Percentiles rank a stretch among this genome's conserved stretches.
Conservation (phyloP, 2,888 invertebrate species). For the Drosophila meridiana region DNA sequence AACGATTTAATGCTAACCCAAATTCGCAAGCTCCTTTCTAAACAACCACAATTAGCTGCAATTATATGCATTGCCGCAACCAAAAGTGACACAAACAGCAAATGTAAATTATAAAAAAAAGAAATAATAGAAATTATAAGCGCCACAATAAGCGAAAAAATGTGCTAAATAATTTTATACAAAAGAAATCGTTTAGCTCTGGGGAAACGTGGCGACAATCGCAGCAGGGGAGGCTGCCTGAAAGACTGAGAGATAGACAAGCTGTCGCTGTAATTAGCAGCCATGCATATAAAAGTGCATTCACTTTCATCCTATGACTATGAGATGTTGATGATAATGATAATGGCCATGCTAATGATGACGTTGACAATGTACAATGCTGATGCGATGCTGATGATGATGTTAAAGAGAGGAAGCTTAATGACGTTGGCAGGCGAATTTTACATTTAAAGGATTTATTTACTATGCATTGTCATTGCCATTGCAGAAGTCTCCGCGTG, state of each 20-base stretch:
- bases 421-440: constrained; percentile 75
- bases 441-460: constrained; percentile 76
- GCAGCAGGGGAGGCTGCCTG: constrained; percentile 15
- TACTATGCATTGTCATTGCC: constrained; percentile 59
- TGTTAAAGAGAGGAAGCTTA: constrained; percentile 33
- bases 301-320: constrained; percentile 70
- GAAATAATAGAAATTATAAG: constrained; percentile 34
- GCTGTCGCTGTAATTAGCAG: constrained; percentile 76
- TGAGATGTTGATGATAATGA: constrained; percentile 52
- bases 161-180: constrained; percentile 60
- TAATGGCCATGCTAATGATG: constrained; percentile 20
- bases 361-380: constrained; percentile 19
- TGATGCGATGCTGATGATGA: constrained; percentile 2
- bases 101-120: constrained; percentile 26
- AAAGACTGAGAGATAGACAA: constrained; percentile 60
- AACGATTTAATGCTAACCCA: neutral
- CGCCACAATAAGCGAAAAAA: constrained; percentile 63
- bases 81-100: constrained; percentile 22
- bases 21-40: neutral
- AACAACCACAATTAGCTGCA: constrained; percentile 20
- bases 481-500: neutral
- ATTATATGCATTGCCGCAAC: constrained; percentile 7
- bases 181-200: constrained; percentile 58
- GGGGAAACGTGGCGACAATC: constrained; percentile 37
- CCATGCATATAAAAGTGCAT: constrained; percentile 78